Evolutionary conservation across 2,888 invertebrate genomes (phyloP).

Genomic region (Amblyjoppa fuscipennis): DNA sequence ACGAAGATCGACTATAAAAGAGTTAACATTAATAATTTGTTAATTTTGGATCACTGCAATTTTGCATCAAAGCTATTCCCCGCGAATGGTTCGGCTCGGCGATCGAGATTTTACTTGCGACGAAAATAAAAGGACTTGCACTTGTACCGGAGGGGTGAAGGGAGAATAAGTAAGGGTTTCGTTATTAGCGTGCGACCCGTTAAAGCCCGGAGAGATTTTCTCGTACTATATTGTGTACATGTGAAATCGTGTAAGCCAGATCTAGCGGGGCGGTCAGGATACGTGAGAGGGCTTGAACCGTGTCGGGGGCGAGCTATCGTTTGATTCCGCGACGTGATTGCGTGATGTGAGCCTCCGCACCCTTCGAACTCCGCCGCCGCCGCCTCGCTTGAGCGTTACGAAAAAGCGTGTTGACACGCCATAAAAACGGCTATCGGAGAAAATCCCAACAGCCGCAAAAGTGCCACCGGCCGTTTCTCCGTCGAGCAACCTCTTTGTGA

Average conservation of each 20-base stretch:
- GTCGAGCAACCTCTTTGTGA: conserved; percentile 73
- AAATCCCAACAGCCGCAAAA: conserved; percentile 84
- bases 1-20: not conserved
- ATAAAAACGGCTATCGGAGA: conserved; percentile 83
- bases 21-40: too few relatives aligned
- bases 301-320: conserved; percentile 67
- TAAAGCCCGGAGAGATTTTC: conserved; percentile 62
- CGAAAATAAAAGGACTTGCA: conserved; percentile 19
- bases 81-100: not conserved
- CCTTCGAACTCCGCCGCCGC: conserved; percentile 64
- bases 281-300: conserved; percentile 60
- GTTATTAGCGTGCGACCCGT: conserved; percentile 71
- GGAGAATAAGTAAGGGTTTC: conserved; percentile 54
- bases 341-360: conserved; percentile 71
- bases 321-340: conserved; percentile 76
- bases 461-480: conserved; percentile 59
- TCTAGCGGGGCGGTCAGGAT: conserved; percentile 48
- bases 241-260: conserved; percentile 62
- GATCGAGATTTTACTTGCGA: conserved; percentile 52
- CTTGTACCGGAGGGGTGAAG: conserved; percentile 40
- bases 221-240: conserved; percentile 49
- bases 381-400: conserved; percentile 70
- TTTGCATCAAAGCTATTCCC: not conserved
- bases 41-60: not conserved
- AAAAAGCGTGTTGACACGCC: conserved; percentile 84